Evolutionary conservation across 2,113 vertebrate genomes (phyloP), one percentile per base, ranked within the genome.

Genomic region (Athene noctua): DNA sequence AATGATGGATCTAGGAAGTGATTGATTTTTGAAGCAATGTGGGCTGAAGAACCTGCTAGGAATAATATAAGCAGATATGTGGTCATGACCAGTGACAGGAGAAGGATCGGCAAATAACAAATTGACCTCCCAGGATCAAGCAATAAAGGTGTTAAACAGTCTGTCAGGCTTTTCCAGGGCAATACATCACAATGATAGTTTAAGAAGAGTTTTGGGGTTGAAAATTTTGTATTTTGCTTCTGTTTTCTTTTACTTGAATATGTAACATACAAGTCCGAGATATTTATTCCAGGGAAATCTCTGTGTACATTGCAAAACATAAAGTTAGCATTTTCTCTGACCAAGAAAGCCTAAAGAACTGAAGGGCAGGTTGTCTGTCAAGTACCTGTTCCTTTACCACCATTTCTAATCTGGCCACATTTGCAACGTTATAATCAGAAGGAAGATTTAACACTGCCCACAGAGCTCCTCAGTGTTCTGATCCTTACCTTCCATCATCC

Each of bases 21-120:
- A 96, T 72, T 94, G 96, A 94, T 96, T 95, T 95, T 94, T 94
- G 54, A 95, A 95, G 46, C 55, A 80, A 46, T 19, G 54, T 55
- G 49, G 80, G 38, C 84, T 73, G 66, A 46, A 85, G 90, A 90
- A 79, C 62, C 86, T 92, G 77, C 54, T 87, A 94, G 70, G 88
- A 96, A 91, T 94, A 94, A 90, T 87, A 68, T 42, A 91, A 91
- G 29, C 73, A 90, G 92, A 82, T 91, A 85, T 7, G 61, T 68
- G 66, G 44, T 92, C 90, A 80, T 81, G 86, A 62, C 65, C 36
- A 79, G 54, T 27, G 86, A 72, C 89, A 96, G 55, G 36, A 65
- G 57, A 95, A 92, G 61, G 91, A 85, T 82, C 10, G 2, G 58
- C 82, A 94, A 97, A 92, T 87, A 97, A 95, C 70, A 94, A 90